Evolutionary conservation across 2,113 vertebrate genomes (phyloP).

Genomic region (Calyptomena viridis): DNA sequence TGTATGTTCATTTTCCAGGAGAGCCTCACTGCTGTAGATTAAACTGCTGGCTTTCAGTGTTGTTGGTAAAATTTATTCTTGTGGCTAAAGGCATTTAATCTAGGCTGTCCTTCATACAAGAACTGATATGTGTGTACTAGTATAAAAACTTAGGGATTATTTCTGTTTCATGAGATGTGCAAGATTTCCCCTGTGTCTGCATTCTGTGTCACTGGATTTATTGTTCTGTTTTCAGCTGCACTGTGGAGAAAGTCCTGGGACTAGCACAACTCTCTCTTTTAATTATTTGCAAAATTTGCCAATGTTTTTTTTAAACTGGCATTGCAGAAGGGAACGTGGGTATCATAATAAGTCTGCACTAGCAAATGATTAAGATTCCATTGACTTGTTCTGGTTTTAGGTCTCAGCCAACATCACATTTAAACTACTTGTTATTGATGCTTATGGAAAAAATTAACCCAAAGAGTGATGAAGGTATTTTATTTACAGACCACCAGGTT

Average conservation of each 20-base stretch:
- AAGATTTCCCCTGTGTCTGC: not conserved
- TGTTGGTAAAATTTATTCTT: not conserved
- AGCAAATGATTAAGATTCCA: not conserved
- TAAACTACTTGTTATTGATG: not conserved
- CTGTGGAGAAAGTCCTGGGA: not conserved
- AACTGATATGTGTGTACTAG: not conserved
- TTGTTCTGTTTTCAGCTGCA: not conserved
- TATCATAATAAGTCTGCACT: not conserved
- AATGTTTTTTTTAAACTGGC: not conserved
- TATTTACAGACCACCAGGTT: not conserved
- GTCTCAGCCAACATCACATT: not conserved
- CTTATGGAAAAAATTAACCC: not conserved
- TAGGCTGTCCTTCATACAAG: not conserved
- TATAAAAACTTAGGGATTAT: not conserved
- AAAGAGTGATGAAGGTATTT: not conserved
- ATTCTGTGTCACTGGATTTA: not conserved
- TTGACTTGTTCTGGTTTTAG: not conserved
- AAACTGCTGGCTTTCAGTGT: not conserved
- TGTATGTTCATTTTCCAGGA: not conserved
- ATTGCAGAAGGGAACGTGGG: fast-evolving
- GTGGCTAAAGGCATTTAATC: not conserved
- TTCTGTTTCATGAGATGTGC: not conserved
- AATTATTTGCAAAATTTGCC: not conserved
- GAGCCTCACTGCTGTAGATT: not conserved
- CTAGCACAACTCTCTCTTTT: not conserved